Evolutionary conservation across 2,113 vertebrate genomes (phyloP).

Genomic region (Sphyrna mokarran): DNA sequence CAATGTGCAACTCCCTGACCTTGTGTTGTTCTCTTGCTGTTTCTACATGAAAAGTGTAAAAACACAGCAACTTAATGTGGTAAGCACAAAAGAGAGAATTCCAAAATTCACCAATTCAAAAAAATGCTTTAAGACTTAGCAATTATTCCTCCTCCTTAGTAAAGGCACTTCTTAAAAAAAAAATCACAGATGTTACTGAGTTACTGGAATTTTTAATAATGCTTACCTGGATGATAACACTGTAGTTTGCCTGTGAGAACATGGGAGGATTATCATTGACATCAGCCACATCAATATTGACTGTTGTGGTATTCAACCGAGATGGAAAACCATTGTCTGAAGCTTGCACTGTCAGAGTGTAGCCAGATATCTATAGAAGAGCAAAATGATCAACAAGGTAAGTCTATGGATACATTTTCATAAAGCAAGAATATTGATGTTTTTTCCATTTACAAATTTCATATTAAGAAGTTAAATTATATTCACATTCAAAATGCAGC

Average conservation of each 20-base stretch:
- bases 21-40: background rate
- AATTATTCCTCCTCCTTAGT: background rate
- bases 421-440: background rate
- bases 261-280: constrained; percentile 90
- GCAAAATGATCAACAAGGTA: background rate
- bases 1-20: too few relatives aligned
- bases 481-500: background rate
- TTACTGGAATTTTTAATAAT: background rate
- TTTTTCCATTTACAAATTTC: background rate
- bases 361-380: constrained; percentile 76
- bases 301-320: constrained; percentile 65
- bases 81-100: background rate
- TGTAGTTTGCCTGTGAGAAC: constrained; percentile 89
- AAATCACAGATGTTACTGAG: background rate
- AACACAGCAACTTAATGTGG: background rate
- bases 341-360: constrained; percentile 79
- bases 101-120: background rate
- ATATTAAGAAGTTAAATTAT: background rate
- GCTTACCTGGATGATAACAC: constrained; percentile 84
- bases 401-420: background rate
- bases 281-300: constrained; percentile 94
- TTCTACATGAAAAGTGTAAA: background rate
- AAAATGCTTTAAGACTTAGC: background rate
- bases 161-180: background rate
- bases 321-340: constrained; percentile 75